phyloP scores from a whole-genome alignment of 2,797 vertebrate genomes.

The Triplophysa bombifrons region DNA sequence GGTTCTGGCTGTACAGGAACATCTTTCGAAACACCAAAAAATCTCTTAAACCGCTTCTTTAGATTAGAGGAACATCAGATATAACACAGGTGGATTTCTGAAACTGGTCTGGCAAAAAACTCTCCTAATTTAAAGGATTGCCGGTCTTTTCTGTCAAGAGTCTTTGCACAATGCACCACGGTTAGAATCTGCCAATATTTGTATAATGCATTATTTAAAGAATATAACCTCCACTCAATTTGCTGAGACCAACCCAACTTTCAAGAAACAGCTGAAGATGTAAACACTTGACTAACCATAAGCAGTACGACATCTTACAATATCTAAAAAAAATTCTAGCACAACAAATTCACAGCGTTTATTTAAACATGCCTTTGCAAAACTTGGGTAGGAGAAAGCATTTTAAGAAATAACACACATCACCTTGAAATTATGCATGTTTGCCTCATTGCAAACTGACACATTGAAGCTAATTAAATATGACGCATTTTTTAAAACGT shows the following conservation, averaged over 20 bases:
- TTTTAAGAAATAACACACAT: constrained; percentile 31
- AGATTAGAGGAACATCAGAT: background rate
- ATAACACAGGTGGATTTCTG: background rate
- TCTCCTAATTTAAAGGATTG: background rate
- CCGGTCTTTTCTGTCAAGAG: background rate
- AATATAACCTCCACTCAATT: no score
- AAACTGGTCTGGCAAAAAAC: background rate
- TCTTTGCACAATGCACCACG: background rate
- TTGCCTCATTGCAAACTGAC: constrained; percentile 14
- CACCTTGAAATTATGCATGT: constrained; percentile 28
- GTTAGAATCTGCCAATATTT: constrained; percentile 6
- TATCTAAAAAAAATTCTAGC: background rate
- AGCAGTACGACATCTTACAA: background rate
- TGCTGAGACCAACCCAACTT: background rate
- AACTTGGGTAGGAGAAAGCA: background rate
- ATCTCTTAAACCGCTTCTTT: background rate
- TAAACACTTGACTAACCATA: background rate
- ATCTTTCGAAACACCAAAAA: background rate
- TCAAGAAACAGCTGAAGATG: background rate
- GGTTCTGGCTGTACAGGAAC: background rate
- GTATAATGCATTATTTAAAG: constrained; percentile 1
- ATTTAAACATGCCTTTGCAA: constrained; percentile 14
- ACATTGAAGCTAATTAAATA: constrained; percentile 33
- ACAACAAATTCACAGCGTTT: background rate
- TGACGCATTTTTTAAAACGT: constrained; percentile 19